A percentile compares a stretch with the other conserved stretches of the same genome.
phyloP scores from a whole-genome alignment of 2,113 vertebrate genomes.

The Aythya baeri region DNA sequence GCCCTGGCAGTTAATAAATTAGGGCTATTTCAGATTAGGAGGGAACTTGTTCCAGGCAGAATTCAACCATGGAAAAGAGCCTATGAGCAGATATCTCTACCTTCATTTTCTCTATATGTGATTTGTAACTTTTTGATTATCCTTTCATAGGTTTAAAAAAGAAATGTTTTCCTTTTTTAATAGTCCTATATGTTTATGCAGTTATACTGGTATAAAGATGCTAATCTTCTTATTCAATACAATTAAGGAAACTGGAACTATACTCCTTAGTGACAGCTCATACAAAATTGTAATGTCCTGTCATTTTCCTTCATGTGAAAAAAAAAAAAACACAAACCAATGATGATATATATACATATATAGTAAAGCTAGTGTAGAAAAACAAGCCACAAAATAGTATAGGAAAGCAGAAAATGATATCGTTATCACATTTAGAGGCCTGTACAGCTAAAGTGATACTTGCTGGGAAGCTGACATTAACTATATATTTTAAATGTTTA shows the following conservation, averaged over 20 bases:
- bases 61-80: neutral
- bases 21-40: conserved; percentile 3
- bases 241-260: neutral
- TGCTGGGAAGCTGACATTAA: conserved; percentile 68
- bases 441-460: conserved; percentile 24
- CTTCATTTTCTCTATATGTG: neutral
- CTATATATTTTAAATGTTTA: conserved; percentile 64
- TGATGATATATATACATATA: neutral
- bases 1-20: neutral
- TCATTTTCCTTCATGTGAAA: neutral
- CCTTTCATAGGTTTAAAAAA: neutral
- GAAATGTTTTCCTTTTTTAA: neutral
- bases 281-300: neutral
- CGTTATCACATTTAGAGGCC: neutral
- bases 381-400: neutral
- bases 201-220: neutral
- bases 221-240: neutral
- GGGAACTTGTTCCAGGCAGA: neutral
- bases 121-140: neutral
- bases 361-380: neutral
- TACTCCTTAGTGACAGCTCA: neutral
- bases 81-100: neutral
- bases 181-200: neutral
- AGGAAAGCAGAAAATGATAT: neutral
- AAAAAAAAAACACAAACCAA: accelerated